Base-by-base conservation (phyloP, 2,113 vertebrate species). In the Neotragus pygmaeus region DNA sequence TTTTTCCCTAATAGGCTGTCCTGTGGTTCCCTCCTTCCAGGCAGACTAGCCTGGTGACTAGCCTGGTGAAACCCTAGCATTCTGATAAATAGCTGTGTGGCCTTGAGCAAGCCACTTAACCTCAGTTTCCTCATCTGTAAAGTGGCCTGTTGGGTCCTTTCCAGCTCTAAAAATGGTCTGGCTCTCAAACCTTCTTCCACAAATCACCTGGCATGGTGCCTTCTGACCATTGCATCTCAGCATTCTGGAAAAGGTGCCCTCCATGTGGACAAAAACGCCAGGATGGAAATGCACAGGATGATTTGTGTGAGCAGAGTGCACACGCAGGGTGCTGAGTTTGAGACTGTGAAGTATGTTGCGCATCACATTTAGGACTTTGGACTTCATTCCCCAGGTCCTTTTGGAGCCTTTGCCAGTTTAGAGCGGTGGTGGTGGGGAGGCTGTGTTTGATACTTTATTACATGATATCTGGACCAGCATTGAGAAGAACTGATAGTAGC, bases 61-160 rank as follows among this genome's bases (percentile, higher is more conserved):
- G 92, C 57, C 19, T 45, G 1, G 11, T n/a, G 3, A 47, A 55
- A 28, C n/a, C 17, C 75, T 93, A 57, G 14, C 15, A 0, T 83
- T 49, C 30, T 95, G 94, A 95, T 94, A 47, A 90, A 94, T 92
- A 94, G 89, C 60, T 55, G 12, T 13, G 19, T 57, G 95, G 58
- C 81, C 45, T 82, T n/a, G 55, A 75, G 77, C 45, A 96, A 96
- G 53, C 62, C 88, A 91, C 77, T 88, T 96, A 90, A 94, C 92
- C 95, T 98, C 96, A 82, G 96, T 96, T 92, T 97, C 57, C 81
- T 96, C 97, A 96, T 97, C 90, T 96, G 90, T 85, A 96, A 96
- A 97, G 92, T 97, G 93, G 88, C 75, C 88, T 92, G 81, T 96
- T 95, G 80, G 97, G 75, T 84, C 39, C 75, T 95, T 58, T 96